Conservation (phyloP, 2,797 vertebrate species). For the Hydrophis major region DNA sequence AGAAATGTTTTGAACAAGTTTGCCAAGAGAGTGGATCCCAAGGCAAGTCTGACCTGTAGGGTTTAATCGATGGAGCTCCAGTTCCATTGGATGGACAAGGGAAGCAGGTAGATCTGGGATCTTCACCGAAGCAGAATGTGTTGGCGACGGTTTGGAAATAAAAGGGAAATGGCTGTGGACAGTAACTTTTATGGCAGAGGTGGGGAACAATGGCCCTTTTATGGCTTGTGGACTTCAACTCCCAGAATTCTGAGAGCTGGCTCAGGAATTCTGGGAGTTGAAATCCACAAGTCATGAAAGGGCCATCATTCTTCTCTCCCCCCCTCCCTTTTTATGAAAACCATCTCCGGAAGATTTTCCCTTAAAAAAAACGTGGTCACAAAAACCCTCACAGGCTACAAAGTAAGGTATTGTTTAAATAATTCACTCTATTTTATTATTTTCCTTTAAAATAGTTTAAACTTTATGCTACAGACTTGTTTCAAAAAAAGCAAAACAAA, state of each 20-base stretch:
- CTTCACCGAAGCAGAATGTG: background rate
- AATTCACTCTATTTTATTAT: conserved; percentile 94
- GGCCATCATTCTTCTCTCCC: too few species aligned
- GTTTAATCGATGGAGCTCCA: background rate
- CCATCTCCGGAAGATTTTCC: background rate
- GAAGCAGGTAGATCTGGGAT: background rate
- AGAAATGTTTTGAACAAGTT: background rate
- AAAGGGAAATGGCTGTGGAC: too few species aligned
- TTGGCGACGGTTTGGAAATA: background rate
- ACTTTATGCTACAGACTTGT: conserved; percentile 96
- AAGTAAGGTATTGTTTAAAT: conserved; percentile 83
- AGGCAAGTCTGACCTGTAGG: background rate
- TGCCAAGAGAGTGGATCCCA: background rate
- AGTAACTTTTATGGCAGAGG: background rate
- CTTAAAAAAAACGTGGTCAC: background rate
- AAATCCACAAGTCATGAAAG: background rate
- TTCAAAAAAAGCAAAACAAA: conserved; percentile 77
- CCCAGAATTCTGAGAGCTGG: background rate
- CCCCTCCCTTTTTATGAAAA: background rate
- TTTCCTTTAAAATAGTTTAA: conserved; percentile 92
- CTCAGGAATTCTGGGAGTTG: background rate
- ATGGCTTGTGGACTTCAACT: background rate
- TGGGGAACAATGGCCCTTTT: background rate
- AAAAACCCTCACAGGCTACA: conserved; percentile 41
- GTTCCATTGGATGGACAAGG: background rate